A percentile compares a stretch with the other conserved stretches of the same genome.
Conservation (phyloP, 2,797 vertebrate species). For the Lepilemur ruficaudatus region DNA sequence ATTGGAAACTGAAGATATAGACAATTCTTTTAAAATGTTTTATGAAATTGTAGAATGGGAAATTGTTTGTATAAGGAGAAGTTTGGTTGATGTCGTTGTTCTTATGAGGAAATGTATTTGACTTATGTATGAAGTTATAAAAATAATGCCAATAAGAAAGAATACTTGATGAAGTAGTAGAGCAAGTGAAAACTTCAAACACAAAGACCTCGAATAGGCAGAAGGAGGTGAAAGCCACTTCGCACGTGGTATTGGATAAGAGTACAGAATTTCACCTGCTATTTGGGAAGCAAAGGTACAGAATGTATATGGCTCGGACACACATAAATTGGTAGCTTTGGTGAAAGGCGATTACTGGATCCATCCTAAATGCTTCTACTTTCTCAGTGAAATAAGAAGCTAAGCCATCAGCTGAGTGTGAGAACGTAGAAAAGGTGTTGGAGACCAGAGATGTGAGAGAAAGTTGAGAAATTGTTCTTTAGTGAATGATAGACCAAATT, state of each 20-base stretch:
- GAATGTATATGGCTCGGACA: background rate
- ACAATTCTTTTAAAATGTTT: background rate
- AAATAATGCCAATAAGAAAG: background rate
- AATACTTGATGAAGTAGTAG: background rate
- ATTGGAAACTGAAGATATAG: background rate
- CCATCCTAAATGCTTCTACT: background rate
- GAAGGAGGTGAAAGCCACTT: no score
- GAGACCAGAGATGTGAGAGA: background rate
- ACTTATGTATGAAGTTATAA: background rate
- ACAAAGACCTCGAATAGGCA: background rate
- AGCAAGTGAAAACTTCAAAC: background rate
- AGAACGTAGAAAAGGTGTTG: background rate
- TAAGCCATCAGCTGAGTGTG: background rate
- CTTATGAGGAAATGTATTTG: background rate
- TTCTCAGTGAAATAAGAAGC: background rate
- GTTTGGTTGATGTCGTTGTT: background rate
- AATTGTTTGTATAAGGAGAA: background rate
- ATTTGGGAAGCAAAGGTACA: background rate
- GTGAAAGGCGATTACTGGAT: background rate
- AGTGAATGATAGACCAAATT: background rate
- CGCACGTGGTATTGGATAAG: no score
- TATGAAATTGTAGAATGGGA: background rate
- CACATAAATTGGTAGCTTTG: background rate
- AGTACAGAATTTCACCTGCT: background rate
- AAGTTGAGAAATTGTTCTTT: background rate